Evolutionary conservation across 2,797 vertebrate genomes (phyloP).

Genomic region (Siniperca obscura): DNA sequence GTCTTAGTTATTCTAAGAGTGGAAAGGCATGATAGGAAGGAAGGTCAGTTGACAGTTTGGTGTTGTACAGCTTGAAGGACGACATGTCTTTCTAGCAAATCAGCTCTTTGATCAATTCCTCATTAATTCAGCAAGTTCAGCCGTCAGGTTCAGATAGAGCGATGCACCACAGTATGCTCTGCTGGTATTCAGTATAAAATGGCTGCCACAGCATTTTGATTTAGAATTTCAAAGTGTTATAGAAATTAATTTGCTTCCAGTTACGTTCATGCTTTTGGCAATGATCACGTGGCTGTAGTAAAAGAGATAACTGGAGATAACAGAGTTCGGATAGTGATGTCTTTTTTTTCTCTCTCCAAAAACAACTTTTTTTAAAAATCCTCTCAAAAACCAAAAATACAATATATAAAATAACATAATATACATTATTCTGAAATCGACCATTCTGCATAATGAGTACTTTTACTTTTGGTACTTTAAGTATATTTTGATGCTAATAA

Average conservation of each 20-base stretch:
- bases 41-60: neutral
- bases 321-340: no score
- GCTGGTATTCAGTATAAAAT: slow-evolving; percentile 15
- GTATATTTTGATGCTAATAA: no score
- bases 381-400: no score
- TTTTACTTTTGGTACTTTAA: no score
- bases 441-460: no score
- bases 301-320: no score
- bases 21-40: slow-evolving; percentile 6
- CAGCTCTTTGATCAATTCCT: slow-evolving; percentile 58
- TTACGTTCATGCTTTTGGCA: neutral
- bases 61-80: slow-evolving; percentile 37
- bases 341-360: no score
- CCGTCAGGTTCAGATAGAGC: slow-evolving; percentile 21
- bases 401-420: no score
- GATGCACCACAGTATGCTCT: slow-evolving; percentile 10
- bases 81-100: slow-evolving; percentile 27
- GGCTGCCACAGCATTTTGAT: slow-evolving; percentile 16
- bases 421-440: no score
- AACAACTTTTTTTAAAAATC: no score
- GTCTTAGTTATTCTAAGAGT: neutral
- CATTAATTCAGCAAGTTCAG: slow-evolving; percentile 50
- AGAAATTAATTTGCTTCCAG: neutral
- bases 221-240: neutral
- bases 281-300: neutral